Conservation (phyloP, 2,888 invertebrate species). For the Drosophila mulleri region DNA sequence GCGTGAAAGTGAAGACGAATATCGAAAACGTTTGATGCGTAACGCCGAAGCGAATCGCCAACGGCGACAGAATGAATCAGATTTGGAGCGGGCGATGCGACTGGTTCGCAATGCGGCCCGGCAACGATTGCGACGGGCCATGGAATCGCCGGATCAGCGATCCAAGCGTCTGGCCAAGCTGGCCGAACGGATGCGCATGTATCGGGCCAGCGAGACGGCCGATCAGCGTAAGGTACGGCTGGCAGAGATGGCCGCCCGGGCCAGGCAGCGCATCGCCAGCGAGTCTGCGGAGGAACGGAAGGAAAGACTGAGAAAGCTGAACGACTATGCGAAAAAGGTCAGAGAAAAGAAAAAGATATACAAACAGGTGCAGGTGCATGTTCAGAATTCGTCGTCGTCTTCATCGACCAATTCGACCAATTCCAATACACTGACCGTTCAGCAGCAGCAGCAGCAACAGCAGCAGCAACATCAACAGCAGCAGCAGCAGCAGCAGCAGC, state of each 20-base stretch:
- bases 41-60: conserved; percentile 85
- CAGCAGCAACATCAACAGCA: conserved; percentile 64
- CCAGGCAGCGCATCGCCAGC: conserved; percentile 84
- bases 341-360: conserved; percentile 85
- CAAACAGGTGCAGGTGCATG: conserved; percentile 77
- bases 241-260: conserved; percentile 84
- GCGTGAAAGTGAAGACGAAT: conserved; percentile 84
- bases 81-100: conserved; percentile 84
- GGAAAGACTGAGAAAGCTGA: conserved; percentile 85
- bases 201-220: conserved; percentile 83
- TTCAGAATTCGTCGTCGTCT: conserved; percentile 67
- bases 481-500: conserved; percentile 65
- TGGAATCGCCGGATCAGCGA: conserved; percentile 85
- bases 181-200: conserved; percentile 85
- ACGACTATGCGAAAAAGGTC: conserved; percentile 85
- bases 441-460: conserved; percentile 62
- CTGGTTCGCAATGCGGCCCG: conserved; percentile 85
- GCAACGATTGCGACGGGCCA: conserved; percentile 84
- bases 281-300: conserved; percentile 84
- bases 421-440: conserved; percentile 52
- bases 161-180: conserved; percentile 83
- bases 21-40: conserved; percentile 83
- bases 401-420: conserved; percentile 65
- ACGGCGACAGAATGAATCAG: conserved; percentile 84
- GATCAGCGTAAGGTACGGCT: conserved; percentile 84